Percentiles rank a stretch among this genome's conserved stretches.
These are phyloP conservation scores for Lymantria monacha DNA, from an alignment of 2,888 invertebrate genomes.

Conservation along the genomic window DNA sequence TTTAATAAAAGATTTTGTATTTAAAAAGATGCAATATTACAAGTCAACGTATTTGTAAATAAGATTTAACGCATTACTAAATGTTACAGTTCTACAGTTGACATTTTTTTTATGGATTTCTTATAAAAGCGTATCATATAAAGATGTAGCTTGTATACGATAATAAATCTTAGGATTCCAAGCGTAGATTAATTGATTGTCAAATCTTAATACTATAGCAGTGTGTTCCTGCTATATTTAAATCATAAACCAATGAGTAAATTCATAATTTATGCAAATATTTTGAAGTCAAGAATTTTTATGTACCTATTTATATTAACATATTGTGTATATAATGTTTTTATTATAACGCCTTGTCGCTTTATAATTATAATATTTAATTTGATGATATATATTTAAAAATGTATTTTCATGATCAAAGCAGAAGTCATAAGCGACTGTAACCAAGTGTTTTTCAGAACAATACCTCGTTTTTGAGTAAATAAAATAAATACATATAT, in stretches of 20 bases:
- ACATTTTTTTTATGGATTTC: no score
- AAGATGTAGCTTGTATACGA: no score
- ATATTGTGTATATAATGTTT: neutral
- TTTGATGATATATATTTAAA: no score
- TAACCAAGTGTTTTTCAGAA: neutral
- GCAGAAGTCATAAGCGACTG: neutral
- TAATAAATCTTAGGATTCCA: no score
- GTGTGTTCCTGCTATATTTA: neutral
- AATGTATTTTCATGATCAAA: neutral
- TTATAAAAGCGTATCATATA: no score
- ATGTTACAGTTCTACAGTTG: no score
- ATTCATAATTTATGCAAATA: neutral
- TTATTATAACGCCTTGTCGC: neutral
- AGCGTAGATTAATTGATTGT: no score
- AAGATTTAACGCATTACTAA: no score
- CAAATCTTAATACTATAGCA: no score
- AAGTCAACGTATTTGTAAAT: no score
- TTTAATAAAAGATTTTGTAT: no score
- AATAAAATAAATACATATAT: neutral
- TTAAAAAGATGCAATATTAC: no score
- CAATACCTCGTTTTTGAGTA: constrained; percentile 4
- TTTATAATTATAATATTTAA: neutral
- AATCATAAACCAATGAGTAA: neutral
- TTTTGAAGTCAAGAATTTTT: neutral
- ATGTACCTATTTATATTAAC: neutral